These are phyloP conservation scores for Melinaea marsaeus DNA, from an alignment of 2,888 invertebrate genomes.

Conservation along the genomic window DNA sequence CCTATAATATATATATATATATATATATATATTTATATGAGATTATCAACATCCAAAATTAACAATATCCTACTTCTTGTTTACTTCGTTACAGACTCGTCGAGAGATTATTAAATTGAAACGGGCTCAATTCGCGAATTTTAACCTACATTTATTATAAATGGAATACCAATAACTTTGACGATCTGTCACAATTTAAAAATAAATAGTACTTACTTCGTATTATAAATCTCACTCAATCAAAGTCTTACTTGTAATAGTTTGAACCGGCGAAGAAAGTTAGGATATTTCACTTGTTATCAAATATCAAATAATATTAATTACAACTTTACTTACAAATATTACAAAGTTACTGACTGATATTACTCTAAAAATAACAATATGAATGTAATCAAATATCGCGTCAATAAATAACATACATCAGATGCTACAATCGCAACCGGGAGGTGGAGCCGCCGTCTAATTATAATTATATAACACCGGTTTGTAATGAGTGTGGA, in stretches of 20 bases:
- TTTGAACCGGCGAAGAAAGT: too few relatives aligned
- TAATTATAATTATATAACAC: slow-evolving; percentile 37
- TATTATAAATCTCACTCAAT: background rate
- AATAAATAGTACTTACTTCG: slow-evolving; percentile 15
- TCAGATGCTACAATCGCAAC: slow-evolving; percentile 40
- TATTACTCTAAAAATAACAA: too few relatives aligned
- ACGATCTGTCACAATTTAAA: slow-evolving; percentile 25
- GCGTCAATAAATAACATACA: slow-evolving; percentile 36
- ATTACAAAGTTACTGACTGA: too few relatives aligned
- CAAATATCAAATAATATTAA: too few relatives aligned
- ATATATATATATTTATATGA: background rate
- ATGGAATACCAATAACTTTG: slow-evolving; percentile 25
- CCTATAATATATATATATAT: background rate
- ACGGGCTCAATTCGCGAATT: slow-evolving; percentile 25
- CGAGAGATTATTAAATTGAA: slow-evolving; percentile 23
- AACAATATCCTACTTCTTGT: background rate
- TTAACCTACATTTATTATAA: slow-evolving; percentile 28
- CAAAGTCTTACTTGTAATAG: too few relatives aligned
- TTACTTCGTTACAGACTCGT: slow-evolving; percentile 15
- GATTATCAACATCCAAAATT: background rate
- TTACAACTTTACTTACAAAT: too few relatives aligned
- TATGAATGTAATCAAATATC: slow-evolving; percentile 36
- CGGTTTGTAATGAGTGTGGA: slow-evolving; percentile 49
- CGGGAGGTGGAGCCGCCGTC: slow-evolving; percentile 36
- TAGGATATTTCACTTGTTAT: too few relatives aligned